Evolutionary conservation across 1,140 invertebrate species (phyloP).

Genomic region (Lucilia sericata): DNA sequence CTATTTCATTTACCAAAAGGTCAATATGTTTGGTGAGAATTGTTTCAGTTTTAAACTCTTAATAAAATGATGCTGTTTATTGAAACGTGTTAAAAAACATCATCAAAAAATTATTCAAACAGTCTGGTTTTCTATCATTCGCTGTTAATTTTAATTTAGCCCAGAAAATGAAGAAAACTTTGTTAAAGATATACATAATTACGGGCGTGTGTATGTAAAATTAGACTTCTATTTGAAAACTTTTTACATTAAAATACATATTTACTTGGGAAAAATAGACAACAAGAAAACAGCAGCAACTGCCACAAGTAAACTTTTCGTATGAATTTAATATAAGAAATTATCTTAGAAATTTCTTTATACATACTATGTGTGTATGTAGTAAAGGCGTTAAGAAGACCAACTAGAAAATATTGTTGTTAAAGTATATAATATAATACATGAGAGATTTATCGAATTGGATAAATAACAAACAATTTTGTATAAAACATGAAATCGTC

Average conservation of each 20-base stretch:
- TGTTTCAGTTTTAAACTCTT: background rate
- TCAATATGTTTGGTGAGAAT: background rate
- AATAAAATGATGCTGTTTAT: too few species aligned
- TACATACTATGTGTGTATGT: background rate
- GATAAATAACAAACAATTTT: too few species aligned
- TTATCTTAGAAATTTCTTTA: background rate
- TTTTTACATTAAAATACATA: background rate
- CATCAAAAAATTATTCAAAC: too few species aligned
- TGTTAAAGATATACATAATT: slow-evolving; percentile 8
- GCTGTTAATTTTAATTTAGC: background rate
- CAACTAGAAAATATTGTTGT: background rate
- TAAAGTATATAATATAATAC: too few species aligned
- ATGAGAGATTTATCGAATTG: too few species aligned
- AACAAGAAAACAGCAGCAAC: background rate
- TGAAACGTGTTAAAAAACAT: too few species aligned
- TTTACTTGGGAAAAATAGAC: background rate
- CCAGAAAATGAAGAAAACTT: background rate
- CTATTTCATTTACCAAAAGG: background rate
- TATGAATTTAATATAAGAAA: slow-evolving; percentile 2
- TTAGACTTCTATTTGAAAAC: slow-evolving; percentile 14
- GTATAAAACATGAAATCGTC: too few species aligned
- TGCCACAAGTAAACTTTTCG: background rate
- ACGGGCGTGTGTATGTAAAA: background rate
- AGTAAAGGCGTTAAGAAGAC: background rate
- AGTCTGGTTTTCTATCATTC: too few species aligned